Evolutionary conservation across 2,113 vertebrate genomes (phyloP).

Genomic region (Alethe castanea): DNA sequence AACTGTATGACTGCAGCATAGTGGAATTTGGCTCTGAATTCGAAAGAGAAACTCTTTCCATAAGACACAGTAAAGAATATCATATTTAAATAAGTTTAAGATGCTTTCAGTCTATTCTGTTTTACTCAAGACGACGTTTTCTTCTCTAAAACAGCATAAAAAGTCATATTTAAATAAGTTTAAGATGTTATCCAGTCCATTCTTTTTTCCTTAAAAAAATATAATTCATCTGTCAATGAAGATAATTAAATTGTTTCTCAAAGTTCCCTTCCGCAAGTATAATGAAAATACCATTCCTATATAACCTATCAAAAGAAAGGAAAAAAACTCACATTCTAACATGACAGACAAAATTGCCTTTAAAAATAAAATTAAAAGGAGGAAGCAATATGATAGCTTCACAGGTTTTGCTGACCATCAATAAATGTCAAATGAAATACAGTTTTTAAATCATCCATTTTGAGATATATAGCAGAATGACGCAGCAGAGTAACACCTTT

Average conservation of each 20-base stretch:
- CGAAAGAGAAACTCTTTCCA: neutral
- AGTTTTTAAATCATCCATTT: neutral
- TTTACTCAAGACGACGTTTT: neutral
- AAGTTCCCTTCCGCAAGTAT: neutral
- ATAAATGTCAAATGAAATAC: conserved; percentile 3
- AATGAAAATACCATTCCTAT: conserved; percentile 21
- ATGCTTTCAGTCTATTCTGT: conserved; percentile 4
- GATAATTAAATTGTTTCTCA: neutral
- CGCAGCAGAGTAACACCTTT: neutral
- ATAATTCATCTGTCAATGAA: conserved; percentile 7
- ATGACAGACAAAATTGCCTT: neutral
- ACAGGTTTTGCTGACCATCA: neutral
- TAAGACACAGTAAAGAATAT: neutral
- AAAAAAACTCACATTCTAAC: neutral
- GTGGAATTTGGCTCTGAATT: conserved; percentile 14
- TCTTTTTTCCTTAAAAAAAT: neutral
- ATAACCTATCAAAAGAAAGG: neutral
- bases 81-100: conserved; percentile 42
- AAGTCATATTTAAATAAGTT: conserved; percentile 26
- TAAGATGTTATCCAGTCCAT: conserved; percentile 18
- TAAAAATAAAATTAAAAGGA: neutral
- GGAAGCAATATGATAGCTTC: neutral
- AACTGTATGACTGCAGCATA: neutral
- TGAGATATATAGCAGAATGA: neutral
- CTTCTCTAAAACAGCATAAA: neutral